Evolutionary conservation across 1,140 invertebrate genomes (phyloP).

Genomic region (Lerema accius): DNA sequence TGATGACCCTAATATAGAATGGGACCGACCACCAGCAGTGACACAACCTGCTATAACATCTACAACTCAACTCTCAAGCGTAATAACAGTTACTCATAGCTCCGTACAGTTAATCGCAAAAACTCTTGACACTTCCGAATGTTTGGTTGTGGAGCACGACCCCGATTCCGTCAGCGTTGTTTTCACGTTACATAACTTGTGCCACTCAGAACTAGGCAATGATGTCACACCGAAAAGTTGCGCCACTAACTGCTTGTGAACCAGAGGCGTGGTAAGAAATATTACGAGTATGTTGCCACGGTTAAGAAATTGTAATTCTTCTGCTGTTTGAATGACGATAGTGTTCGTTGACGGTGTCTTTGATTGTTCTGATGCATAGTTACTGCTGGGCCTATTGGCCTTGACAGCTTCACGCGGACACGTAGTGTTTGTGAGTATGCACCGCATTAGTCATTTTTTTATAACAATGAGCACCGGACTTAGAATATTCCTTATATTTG

Average conservation of each 20-base stretch:
- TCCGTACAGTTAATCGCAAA: conserved; percentile 1
- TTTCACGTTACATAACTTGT: conserved; percentile 76
- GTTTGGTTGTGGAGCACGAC: conserved; percentile 60
- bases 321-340: conserved; percentile 9
- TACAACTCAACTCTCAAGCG: not conserved
- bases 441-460: no score
- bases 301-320: conserved; percentile 44
- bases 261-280: conserved; percentile 46
- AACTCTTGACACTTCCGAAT: conserved; percentile 72
- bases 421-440: no score
- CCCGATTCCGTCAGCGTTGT: conserved; percentile 70
- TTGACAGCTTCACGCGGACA: no score
- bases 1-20: no score
- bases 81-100: not conserved
- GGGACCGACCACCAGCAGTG: no score
- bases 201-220: conserved; percentile 78
- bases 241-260: conserved; percentile 68
- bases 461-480: no score
- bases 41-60: no score
- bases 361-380: no score
- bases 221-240: conserved; percentile 80
- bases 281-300: conserved; percentile 36
- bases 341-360: not conserved
- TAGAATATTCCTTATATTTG: no score
- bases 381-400: no score